These are phyloP conservation scores for Drosophila hydei DNA, from an alignment of 1,140 invertebrate genomes.

Conservation along the genomic window DNA sequence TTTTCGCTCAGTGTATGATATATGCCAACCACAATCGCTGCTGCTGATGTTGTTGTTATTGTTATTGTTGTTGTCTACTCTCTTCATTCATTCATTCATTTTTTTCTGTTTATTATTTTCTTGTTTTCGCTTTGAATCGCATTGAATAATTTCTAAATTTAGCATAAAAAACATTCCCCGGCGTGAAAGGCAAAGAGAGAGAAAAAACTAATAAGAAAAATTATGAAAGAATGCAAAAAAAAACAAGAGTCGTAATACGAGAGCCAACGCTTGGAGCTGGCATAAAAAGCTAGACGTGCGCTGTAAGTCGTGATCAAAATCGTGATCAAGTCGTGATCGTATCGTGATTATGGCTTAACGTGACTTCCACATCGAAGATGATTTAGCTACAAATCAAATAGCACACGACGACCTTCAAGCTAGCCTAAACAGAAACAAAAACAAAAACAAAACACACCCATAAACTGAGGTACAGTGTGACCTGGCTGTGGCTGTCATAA, in stretches of 20 bases:
- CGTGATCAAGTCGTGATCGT: neutral
- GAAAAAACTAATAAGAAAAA: conserved; percentile 41
- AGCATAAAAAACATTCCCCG: conserved; percentile 68
- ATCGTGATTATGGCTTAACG: conserved; percentile 16
- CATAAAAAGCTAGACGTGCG: conserved; percentile 1
- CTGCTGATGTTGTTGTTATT: conserved; percentile 21
- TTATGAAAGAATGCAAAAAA: conserved; percentile 58
- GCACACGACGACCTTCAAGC: conserved; percentile 8
- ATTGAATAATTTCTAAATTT: conserved; percentile 81
- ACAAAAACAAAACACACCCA: neutral
- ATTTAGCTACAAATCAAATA: conserved; percentile 13
- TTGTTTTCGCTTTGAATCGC: conserved; percentile 45
- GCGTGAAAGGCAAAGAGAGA: conserved; percentile 24
- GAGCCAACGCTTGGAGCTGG: neutral
- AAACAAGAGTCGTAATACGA: conserved; percentile 36
- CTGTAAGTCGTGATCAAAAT: conserved; percentile 12
- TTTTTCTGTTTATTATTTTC: conserved; percentile 46
- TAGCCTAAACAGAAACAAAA: neutral
- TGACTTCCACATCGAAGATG: conserved; percentile 14
- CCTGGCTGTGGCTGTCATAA: conserved; percentile 29
- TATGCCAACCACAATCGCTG: conserved; percentile 54
- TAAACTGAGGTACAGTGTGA: conserved; percentile 9
- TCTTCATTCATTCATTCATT: conserved; percentile 51
- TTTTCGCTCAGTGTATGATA: conserved; percentile 15
- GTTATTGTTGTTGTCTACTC: conserved; percentile 38